phyloP scores from a whole-genome alignment of 2,113 vertebrate genomes.

The Myanophis thanlyinensis region DNA sequence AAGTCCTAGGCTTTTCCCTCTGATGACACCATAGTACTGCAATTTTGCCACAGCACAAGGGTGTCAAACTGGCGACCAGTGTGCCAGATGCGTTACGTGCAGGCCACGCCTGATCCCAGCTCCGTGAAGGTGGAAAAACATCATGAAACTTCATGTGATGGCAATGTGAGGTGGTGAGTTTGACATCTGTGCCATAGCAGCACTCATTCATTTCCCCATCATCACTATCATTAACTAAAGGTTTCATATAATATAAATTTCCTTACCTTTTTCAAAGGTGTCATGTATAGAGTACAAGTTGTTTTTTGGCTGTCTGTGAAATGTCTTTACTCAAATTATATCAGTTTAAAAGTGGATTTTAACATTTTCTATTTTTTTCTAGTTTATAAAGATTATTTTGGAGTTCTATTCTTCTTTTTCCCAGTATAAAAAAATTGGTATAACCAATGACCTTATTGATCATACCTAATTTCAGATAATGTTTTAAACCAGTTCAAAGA shows the following conservation, averaged over 20 bases:
- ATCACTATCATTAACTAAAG: not conserved
- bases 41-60: no score
- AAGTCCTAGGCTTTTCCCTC: not conserved
- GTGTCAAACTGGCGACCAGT: no score
- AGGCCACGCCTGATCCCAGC: no score
- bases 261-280: not conserved
- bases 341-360: not conserved
- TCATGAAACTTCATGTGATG: no score
- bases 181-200: not conserved
- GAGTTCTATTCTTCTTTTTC: not conserved
- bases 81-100: no score
- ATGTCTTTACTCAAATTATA: not conserved
- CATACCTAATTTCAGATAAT: not conserved
- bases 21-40: not conserved
- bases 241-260: not conserved
- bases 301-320: not conserved
- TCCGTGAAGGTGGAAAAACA: no score
- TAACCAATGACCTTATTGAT: not conserved
- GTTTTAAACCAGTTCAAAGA: not conserved
- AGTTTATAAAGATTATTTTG: not conserved
- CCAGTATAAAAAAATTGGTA: not conserved
- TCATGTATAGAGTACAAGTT: not conserved
- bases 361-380: not conserved
- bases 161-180: no score
- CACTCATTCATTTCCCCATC: not conserved